phyloP scores from a whole-genome alignment of 1,140 invertebrate species.

The Tachypleus tridentatus region DNA sequence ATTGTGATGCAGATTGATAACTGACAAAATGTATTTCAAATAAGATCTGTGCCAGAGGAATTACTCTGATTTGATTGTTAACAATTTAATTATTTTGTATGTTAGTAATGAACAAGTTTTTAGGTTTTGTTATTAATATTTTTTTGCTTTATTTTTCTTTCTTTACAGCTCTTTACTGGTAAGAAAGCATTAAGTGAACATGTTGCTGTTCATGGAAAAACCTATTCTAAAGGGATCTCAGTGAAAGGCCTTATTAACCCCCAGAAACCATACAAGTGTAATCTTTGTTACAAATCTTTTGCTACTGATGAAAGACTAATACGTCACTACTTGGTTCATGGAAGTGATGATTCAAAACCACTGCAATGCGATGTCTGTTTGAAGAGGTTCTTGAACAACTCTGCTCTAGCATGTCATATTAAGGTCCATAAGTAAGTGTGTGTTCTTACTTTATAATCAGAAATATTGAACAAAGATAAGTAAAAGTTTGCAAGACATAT shows the following conservation, averaged over 20 bases:
- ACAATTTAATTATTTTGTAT: no score
- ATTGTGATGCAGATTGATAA: no score
- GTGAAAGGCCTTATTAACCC: constrained; percentile 24
- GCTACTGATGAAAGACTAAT: constrained; percentile 48
- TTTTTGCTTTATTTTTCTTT: background rate
- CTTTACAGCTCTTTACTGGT: constrained; percentile 34
- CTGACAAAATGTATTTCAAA: no score
- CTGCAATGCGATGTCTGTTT: constrained; percentile 49
- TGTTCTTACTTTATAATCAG: no score
- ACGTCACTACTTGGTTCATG: constrained; percentile 55
- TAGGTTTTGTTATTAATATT: no score
- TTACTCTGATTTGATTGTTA: no score
- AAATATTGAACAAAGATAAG: no score
- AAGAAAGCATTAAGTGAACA: constrained; percentile 43
- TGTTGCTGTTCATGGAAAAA: constrained; percentile 41
- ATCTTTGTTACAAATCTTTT: constrained; percentile 53
- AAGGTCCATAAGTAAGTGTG: constrained; percentile 44
- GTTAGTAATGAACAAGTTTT: no score
- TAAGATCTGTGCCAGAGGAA: no score
- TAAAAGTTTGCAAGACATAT: no score
- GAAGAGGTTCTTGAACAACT: constrained; percentile 60
- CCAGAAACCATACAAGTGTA: constrained; percentile 44
- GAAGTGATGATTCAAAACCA: constrained; percentile 54
- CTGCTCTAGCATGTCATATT: constrained; percentile 56
- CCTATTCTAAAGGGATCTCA: no score